Evolutionary conservation across 2,113 vertebrate species (phyloP).

Genomic region (Ameiurus melas): DNA sequence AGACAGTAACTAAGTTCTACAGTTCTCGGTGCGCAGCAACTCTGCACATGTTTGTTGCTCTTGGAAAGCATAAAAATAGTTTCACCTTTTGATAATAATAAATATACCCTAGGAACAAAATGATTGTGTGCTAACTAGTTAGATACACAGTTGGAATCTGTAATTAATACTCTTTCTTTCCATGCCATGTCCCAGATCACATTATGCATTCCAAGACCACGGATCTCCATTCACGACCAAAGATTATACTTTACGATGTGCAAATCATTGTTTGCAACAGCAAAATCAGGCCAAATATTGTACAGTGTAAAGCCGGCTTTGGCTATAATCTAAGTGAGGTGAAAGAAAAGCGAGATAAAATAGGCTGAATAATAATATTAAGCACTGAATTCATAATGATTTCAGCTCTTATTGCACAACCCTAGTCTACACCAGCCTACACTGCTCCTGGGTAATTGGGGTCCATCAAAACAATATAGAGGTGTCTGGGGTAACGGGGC

Average conservation of each 20-base stretch:
- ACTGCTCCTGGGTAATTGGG: neutral
- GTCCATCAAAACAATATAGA: neutral
- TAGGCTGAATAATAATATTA: neutral
- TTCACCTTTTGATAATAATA: neutral
- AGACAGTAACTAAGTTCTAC: neutral
- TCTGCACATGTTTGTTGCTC: too few species aligned
- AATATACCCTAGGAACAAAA: neutral
- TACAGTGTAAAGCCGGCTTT: neutral
- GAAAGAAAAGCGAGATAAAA: neutral
- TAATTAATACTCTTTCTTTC: too few species aligned
- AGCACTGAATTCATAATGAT: neutral
- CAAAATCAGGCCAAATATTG: neutral
- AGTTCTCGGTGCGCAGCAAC: neutral
- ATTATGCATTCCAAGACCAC: neutral
- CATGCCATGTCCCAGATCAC: neutral
- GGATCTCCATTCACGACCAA: neutral
- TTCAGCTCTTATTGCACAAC: neutral
- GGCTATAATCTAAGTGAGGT: neutral
- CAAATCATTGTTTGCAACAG: neutral
- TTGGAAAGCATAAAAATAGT: neutral
- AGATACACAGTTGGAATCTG: too few species aligned
- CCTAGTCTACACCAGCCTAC: neutral
- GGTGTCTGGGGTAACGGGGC: constrained; percentile 21
- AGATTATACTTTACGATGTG: neutral
- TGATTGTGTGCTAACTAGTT: too few species aligned